Conservation (phyloP, 2,888 invertebrate genomes). For the Calliphora vomitoria region DNA sequence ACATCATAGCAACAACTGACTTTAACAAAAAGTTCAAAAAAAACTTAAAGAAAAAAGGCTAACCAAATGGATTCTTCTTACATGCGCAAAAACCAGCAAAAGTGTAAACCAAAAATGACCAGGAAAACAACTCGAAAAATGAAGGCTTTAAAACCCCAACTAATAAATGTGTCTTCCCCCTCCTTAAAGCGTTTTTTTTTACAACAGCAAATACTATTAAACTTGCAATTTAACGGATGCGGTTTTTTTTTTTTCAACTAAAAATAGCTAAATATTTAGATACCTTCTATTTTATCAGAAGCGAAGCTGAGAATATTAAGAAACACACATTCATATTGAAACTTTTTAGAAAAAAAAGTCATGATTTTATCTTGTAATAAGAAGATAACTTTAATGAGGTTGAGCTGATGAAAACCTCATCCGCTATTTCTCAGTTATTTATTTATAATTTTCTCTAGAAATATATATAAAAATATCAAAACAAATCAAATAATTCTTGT, state of each 20-base stretch:
- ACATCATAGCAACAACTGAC: background rate
- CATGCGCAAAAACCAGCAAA: background rate
- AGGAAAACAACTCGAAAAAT: background rate
- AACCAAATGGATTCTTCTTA: too few species aligned
- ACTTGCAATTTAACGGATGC: constrained; percentile 33
- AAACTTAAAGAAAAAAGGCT: background rate
- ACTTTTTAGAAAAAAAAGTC: background rate
- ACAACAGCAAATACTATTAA: background rate
- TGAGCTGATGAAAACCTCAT: constrained; percentile 49
- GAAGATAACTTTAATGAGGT: constrained; percentile 38
- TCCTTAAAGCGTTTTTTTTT: background rate
- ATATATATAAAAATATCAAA: background rate
- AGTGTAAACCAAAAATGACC: too few species aligned
- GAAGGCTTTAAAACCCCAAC: background rate
- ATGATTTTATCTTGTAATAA: constrained; percentile 31
- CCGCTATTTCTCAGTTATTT: background rate
- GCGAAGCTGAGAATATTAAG: too few species aligned
- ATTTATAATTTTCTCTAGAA: constrained; percentile 1
- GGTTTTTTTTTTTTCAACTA: constrained; percentile 8
- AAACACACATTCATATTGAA: background rate
- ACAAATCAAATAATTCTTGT: constrained; percentile 3
- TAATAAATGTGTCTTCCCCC: background rate
- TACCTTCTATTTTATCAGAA: background rate
- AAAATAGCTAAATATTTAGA: constrained; percentile 14
- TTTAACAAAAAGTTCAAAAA: too few species aligned